Evolutionary conservation across 2,797 vertebrate genomes (phyloP).

Genomic region (Gymnoscopelus braueri): DNA sequence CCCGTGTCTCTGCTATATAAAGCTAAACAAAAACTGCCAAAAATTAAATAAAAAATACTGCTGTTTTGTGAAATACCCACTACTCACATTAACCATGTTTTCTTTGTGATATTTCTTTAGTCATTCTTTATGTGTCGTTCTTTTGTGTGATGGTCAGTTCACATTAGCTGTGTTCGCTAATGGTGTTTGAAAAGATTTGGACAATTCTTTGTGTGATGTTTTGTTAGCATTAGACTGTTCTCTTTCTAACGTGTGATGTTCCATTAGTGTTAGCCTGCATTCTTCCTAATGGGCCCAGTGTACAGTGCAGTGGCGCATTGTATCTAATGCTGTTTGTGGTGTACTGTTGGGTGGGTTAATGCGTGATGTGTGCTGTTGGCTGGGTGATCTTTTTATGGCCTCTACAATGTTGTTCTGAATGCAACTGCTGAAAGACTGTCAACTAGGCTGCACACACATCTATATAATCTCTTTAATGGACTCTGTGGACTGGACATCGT

Average conservation of each 20-base stretch:
- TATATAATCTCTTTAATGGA: slow-evolving; percentile 70
- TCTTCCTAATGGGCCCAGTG: slow-evolving; percentile 50
- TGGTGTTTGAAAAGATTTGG: too few relatives aligned
- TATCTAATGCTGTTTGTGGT: slow-evolving; percentile 60
- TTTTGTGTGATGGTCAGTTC: slow-evolving; percentile 18
- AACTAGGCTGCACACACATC: slow-evolving; percentile 44
- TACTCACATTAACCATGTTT: too few relatives aligned
- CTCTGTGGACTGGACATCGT: slow-evolving; percentile 44
- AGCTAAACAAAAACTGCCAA: too few relatives aligned
- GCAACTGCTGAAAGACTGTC: slow-evolving; percentile 53
- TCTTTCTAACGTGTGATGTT: slow-evolving; percentile 29
- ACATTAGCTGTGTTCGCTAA: not conserved
- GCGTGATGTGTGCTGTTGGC: slow-evolving; percentile 50
- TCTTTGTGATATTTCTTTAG: too few relatives aligned
- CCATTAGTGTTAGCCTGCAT: slow-evolving; percentile 55
- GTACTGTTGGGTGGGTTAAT: slow-evolving; percentile 57
- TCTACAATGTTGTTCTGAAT: slow-evolving; percentile 63
- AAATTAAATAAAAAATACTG: too few relatives aligned
- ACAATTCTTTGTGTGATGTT: slow-evolving; percentile 17
- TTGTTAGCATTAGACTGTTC: slow-evolving; percentile 22
- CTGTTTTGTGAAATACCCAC: too few relatives aligned
- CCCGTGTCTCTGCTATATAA: too few relatives aligned
- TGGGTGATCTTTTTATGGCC: slow-evolving; percentile 61
- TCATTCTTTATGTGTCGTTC: too few relatives aligned
- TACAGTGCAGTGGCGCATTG: slow-evolving; percentile 43